Base-by-base conservation (phyloP, 1,140 invertebrate species). In the Hermetia illucens region DNA sequence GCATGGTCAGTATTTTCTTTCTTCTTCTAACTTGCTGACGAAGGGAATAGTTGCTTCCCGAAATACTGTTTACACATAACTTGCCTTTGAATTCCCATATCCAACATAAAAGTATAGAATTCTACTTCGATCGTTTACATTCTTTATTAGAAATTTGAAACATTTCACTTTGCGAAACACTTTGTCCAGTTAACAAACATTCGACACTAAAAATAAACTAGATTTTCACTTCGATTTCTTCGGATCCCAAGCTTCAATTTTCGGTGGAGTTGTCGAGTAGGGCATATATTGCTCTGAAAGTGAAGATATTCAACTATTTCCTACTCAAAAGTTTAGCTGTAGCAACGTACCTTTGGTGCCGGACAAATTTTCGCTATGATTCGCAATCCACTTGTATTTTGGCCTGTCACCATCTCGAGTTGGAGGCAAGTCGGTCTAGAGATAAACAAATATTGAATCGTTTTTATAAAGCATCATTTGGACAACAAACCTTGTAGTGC, bases 181-280 rank as follows among this genome's bases (percentile, higher is more conserved):
- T n/a, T n/a, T n/a, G n/a, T n/a, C n/a, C n/a, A n/a, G n/a, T n/a
- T n/a, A n/a, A n/a, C 27, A 29, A 29, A 29, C 27, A 13, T 13
- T 29, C 16, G 16, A 29, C 27, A 29, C 27, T 13, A 15, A 12
- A 29, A 13, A 29, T 13, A 12, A 9, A 29, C 6, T 25, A 25
- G n/a, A 25, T 13, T 33, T 33, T 15, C 15, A 10, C 10, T 10
- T 20, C 22, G 36, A 37, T 6, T 47, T 40, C 24, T 51, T 55
- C 3, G 89, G 89, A 39, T 71, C 63, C 90, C 91, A 95, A 5
- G 82, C 54, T 60, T 91, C 65, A 22, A 95, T 74, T 66, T 94
- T 95, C 2, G 81, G 74, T 34, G 57, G 62, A 13, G 82, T 85
- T 8, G 93, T 97, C 39, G 71, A 77, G 61, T 94, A 97, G 0